phyloP scores from a whole-genome alignment of 1,140 invertebrate species.

The Elymnias hypermnestra region DNA sequence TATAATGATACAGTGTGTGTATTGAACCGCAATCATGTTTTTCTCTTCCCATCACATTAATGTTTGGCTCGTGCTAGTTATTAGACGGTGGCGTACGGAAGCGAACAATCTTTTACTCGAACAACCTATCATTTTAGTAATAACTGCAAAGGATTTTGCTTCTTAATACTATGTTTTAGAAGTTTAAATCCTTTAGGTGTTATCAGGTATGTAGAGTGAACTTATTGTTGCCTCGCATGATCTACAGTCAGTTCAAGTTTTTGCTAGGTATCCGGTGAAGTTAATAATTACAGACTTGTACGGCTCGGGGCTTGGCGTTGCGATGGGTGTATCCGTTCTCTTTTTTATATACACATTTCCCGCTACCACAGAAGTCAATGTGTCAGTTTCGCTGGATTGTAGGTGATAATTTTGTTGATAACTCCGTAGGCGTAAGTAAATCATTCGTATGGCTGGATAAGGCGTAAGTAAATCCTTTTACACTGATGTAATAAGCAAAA shows the following conservation, averaged over 20 bases:
- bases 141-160: constrained; percentile 8
- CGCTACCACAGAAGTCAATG: constrained; percentile 35
- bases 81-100: constrained; percentile 41
- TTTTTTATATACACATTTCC: constrained; percentile 41
- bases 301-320: constrained; percentile 28
- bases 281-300: constrained; percentile 49
- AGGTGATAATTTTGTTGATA: not conserved
- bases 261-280: constrained; percentile 54
- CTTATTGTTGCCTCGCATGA: constrained; percentile 18
- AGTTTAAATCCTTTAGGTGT: constrained; percentile 10
- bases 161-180: not conserved
- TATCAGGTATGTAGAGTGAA: constrained; percentile 2
- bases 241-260: constrained; percentile 42
- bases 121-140: constrained; percentile 1
- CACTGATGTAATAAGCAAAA: too few relatives aligned
- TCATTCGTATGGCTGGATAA: too few relatives aligned
- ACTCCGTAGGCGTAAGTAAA: too few relatives aligned
- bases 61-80: constrained; percentile 48
- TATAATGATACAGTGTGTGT: constrained; percentile 27
- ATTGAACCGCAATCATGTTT: constrained; percentile 32
- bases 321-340: constrained; percentile 48
- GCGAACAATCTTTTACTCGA: constrained; percentile 36
- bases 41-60: constrained; percentile 45
- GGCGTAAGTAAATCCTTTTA: too few relatives aligned
- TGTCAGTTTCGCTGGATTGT: constrained; percentile 31